Conservation (phyloP, 2,888 invertebrate genomes). For the Escarpia spicata region DNA sequence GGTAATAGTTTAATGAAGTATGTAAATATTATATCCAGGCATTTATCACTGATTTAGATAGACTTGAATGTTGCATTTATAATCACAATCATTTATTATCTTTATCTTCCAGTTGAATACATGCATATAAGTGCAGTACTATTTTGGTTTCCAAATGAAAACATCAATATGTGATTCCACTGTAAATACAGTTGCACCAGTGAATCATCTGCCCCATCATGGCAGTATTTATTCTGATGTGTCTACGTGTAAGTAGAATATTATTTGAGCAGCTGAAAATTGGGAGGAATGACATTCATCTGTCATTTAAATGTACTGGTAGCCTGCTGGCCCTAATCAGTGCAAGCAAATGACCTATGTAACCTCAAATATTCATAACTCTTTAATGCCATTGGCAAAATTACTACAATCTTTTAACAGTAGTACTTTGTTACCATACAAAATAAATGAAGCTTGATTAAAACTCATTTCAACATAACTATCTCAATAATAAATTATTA, state of each 20-base stretch:
- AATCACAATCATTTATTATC: too few species aligned
- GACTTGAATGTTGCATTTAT: too few species aligned
- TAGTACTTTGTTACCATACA: not conserved
- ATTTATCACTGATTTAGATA: too few species aligned
- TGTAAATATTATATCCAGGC: too few species aligned
- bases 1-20: too few species aligned
- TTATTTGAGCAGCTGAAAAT: not conserved
- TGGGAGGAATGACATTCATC: not conserved
- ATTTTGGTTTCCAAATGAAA: not conserved
- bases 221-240: not conserved
- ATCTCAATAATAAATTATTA: not conserved
- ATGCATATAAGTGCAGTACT: too few species aligned
- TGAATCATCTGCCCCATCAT: not conserved
- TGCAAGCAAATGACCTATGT: not conserved
- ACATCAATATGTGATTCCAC: not conserved
- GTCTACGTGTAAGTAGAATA: not conserved
- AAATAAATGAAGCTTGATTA: not conserved
- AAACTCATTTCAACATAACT: not conserved
- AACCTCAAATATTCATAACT: not conserved
- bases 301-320: not conserved
- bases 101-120: too few species aligned
- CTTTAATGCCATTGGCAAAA: slow-evolving; percentile 4
- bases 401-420: not conserved
- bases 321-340: not conserved
- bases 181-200: not conserved